Percentiles rank a stretch among this genome's conserved stretches.
Conservation (phyloP, 2,797 vertebrate species). For the Melopsittacus undulatus region DNA sequence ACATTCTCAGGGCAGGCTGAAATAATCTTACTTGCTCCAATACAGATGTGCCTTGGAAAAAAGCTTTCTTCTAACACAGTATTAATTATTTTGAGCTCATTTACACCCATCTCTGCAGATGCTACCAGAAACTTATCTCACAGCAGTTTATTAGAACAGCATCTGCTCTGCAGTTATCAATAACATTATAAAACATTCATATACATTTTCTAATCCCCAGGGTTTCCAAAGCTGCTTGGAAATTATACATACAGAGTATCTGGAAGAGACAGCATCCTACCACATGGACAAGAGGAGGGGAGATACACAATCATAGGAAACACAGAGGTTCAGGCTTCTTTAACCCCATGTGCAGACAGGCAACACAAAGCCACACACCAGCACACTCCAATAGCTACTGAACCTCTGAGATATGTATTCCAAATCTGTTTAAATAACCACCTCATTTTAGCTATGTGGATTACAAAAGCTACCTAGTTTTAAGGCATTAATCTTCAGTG, state of each 20-base stretch:
- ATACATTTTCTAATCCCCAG: neutral
- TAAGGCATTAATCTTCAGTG: neutral
- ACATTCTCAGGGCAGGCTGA: neutral
- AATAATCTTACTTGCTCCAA: neutral
- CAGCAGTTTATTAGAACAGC: slow-evolving; percentile 33
- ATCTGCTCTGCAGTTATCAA: slow-evolving; percentile 31
- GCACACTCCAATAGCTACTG: neutral
- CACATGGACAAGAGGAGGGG: neutral
- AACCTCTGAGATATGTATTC: neutral
- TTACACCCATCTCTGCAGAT: slow-evolving; percentile 21
- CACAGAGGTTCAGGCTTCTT: neutral
- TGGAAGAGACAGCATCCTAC: neutral
- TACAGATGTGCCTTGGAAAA: slow-evolving; percentile 4
- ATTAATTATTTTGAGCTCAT: slow-evolving; percentile 42
- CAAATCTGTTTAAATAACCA: neutral
- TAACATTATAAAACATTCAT: slow-evolving; percentile 61
- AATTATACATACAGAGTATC: neutral
- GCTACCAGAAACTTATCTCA: slow-evolving; percentile 32
- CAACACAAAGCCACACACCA: accelerated
- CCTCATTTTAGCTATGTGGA: neutral
- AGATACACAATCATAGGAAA: neutral
- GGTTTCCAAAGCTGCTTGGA: neutral
- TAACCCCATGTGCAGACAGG: neutral
- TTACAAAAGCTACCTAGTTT: neutral
- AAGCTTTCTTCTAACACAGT: slow-evolving; percentile 11